A percentile compares a stretch with the other conserved stretches of the same genome.
phyloP scores from a whole-genome alignment of 2,113 vertebrate species.

The Penelope pileata region DNA sequence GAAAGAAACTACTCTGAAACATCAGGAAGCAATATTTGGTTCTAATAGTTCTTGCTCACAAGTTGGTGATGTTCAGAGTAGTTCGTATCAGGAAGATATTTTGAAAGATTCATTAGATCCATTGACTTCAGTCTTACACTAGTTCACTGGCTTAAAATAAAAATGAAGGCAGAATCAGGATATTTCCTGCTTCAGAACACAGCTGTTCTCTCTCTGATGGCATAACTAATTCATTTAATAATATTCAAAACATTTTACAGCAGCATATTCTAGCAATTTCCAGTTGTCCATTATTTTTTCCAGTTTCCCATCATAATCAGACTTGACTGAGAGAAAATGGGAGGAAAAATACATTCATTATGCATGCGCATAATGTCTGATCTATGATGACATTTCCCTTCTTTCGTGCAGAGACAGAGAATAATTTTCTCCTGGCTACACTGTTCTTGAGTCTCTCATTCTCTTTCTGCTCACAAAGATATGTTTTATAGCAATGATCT shows the following conservation, averaged over 20 bases:
- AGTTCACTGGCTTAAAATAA: constrained; percentile 16
- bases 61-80: neutral
- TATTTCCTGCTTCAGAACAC: constrained; percentile 15
- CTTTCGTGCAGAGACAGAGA: neutral
- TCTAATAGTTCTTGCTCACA: neutral
- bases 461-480: neutral
- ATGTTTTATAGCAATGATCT: neutral
- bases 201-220: neutral
- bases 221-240: constrained; percentile 33
- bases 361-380: neutral
- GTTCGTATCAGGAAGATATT: neutral
- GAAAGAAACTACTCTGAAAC: neutral
- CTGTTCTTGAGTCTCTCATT: neutral
- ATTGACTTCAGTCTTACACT: constrained; percentile 6
- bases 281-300: constrained; percentile 16
- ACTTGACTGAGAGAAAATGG: constrained; percentile 6
- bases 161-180: constrained; percentile 23
- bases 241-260: neutral
- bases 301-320: neutral
- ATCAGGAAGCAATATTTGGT: neutral
- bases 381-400: neutral
- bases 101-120: constrained; percentile 42
- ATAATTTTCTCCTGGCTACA: neutral
- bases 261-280: neutral
- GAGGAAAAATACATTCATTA: constrained; percentile 11